A percentile compares a stretch with the other conserved stretches of the same genome.
phyloP scores from a whole-genome alignment of 2,888 invertebrate species.

The Chymomyza procnemis region DNA sequence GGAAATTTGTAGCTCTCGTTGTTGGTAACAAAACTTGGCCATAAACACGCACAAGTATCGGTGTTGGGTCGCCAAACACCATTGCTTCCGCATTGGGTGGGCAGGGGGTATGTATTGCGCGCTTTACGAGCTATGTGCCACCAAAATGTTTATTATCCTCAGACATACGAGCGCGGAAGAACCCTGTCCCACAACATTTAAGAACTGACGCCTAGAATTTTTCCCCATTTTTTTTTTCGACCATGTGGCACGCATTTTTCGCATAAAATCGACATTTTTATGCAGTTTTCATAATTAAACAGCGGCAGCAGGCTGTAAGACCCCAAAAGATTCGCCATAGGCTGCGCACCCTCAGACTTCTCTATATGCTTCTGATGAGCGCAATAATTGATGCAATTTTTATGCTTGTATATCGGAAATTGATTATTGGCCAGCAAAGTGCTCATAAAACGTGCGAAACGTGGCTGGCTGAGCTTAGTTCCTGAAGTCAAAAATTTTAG shows the following conservation, averaged over 20 bases:
- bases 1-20: constrained; percentile 15
- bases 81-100: background rate
- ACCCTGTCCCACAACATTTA: background rate
- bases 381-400: constrained; percentile 45
- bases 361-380: constrained; percentile 33
- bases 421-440: constrained; percentile 27
- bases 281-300: constrained; percentile 44
- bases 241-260: constrained; percentile 59
- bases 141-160: constrained; percentile 60
- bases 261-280: constrained; percentile 65
- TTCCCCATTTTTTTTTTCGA: background rate
- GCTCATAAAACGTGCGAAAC: background rate
- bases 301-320: background rate
- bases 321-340: background rate
- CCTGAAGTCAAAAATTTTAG: background rate
- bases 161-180: constrained; percentile 3
- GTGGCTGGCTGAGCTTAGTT: background rate
- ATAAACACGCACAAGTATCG: constrained; percentile 64
- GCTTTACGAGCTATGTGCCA: constrained; percentile 46
- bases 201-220: background rate
- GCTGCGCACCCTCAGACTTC: background rate
- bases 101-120: too few relatives aligned
- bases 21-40: constrained; percentile 29
- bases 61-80: constrained; percentile 62
- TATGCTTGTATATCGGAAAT: constrained; percentile 39